Conservation (phyloP, 2,113 vertebrate species). For the Aldabrachelys gigantea region DNA sequence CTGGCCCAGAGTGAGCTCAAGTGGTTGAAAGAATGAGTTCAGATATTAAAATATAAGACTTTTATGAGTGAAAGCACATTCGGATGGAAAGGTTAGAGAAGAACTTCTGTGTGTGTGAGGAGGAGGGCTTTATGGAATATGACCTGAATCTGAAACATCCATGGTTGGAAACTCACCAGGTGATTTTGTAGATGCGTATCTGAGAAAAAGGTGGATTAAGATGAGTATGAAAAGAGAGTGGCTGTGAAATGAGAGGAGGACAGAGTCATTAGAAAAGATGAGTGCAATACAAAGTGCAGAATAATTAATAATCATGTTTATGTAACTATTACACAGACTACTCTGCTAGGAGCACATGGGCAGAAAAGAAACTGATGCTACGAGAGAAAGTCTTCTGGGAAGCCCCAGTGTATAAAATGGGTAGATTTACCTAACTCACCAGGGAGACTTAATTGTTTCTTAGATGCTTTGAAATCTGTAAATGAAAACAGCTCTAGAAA, state of each 20-base stretch:
- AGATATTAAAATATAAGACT: neutral
- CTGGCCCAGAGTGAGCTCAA: neutral
- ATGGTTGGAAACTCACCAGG: neutral
- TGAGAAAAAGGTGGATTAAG: neutral
- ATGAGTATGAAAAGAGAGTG: neutral
- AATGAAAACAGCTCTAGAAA: neutral
- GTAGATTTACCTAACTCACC: neutral
- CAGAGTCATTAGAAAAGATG: neutral
- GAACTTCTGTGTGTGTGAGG: neutral
- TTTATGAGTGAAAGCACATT: neutral
- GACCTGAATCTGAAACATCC: neutral
- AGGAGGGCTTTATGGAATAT: neutral
- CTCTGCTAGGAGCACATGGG: neutral
- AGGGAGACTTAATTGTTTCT: neutral
- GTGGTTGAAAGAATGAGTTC: neutral
- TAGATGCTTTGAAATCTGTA: neutral
- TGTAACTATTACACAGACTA: neutral
- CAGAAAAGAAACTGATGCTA: neutral
- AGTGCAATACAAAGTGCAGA: neutral
- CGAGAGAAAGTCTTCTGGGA: neutral
- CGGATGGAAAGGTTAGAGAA: neutral
- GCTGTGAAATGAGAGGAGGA: neutral
- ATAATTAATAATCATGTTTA: neutral
- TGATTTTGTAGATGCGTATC: neutral
- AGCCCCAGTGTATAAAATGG: neutral